phyloP scores from a whole-genome alignment of 2,797 vertebrate species.

The Pagetopsis macropterus region DNA sequence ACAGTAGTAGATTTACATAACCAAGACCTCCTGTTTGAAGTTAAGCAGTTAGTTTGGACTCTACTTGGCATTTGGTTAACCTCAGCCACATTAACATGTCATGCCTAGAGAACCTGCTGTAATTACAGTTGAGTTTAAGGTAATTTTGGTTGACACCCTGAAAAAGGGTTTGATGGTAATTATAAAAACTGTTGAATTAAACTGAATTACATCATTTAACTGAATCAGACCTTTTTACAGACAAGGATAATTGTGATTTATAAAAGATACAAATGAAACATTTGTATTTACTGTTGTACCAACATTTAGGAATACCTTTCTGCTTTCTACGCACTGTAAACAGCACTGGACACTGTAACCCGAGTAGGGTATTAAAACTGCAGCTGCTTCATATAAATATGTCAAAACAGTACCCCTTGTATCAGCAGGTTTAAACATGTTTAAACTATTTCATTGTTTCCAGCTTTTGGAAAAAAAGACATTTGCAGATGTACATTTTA shows the following conservation, averaged over 20 bases:
- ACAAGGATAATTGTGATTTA: not conserved
- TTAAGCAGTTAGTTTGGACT: conserved; percentile 50
- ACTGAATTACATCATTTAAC: conserved; percentile 10
- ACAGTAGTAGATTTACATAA: conserved; percentile 58
- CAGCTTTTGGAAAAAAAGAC: conserved; percentile 39
- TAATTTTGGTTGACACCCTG: conserved; percentile 36
- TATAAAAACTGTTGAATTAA: conserved; percentile 30
- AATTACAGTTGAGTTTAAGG: conserved; percentile 49
- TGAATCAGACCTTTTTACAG: not conserved
- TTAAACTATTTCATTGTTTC: conserved; percentile 45
- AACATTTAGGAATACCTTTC: conserved; percentile 1
- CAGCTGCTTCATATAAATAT: conserved; percentile 64
- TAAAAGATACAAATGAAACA: conserved; percentile 4
- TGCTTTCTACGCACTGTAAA: conserved; percentile 8
- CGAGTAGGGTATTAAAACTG: conserved; percentile 42
- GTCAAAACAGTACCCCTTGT: conserved; percentile 8
- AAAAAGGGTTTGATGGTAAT: conserved; percentile 25
- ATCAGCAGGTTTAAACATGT: conserved; percentile 57
- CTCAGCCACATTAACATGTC: conserved; percentile 47
- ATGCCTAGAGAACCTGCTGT: conserved; percentile 27
- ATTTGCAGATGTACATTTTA: conserved; percentile 46
- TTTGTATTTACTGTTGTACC: conserved; percentile 13
- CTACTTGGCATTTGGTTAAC: conserved; percentile 54
- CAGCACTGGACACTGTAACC: conserved; percentile 27
- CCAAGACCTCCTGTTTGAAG: conserved; percentile 61